These are phyloP conservation scores for Cyprinodon brontotheroides DNA, from an alignment of 2,113 vertebrate genomes.

Conservation along the genomic window DNA sequence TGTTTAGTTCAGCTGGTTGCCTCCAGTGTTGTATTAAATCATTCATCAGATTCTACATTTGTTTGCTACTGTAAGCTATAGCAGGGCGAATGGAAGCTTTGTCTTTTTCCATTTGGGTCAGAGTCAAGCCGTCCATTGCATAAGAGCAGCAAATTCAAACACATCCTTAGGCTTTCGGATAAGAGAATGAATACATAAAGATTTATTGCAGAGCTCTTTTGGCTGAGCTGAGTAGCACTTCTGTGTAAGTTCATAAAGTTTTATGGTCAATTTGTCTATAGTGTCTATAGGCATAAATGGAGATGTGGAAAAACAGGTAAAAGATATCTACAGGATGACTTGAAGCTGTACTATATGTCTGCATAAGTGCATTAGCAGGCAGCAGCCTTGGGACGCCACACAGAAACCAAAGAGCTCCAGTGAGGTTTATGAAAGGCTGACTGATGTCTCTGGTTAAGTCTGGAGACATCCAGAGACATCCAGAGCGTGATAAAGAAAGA, in stretches of 20 bases:
- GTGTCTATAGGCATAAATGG: not conserved
- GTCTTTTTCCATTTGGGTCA: slow-evolving; percentile 68
- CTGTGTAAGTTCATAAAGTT: not conserved
- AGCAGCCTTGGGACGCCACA: slow-evolving; percentile 16
- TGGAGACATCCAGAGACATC: not conserved
- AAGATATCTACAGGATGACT: slow-evolving; percentile 12
- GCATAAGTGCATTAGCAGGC: slow-evolving; percentile 54
- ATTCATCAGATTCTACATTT: slow-evolving; percentile 59
- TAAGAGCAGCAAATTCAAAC: slow-evolving; percentile 26
- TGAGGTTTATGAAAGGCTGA: slow-evolving; percentile 8
- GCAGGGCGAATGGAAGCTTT: slow-evolving; percentile 42
- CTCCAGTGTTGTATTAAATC: slow-evolving; percentile 43
- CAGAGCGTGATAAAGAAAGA: not conserved
- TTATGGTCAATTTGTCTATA: not conserved
- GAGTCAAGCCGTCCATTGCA: slow-evolving; percentile 26
- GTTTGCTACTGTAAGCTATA: slow-evolving; percentile 27
- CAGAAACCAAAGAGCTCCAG: not conserved
- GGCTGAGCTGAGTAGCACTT: not conserved
- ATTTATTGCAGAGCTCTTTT: slow-evolving; percentile 20
- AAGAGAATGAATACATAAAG: slow-evolving; percentile 2
- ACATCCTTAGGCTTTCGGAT: not conserved
- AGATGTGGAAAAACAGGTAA: not conserved
- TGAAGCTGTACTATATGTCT: not conserved
- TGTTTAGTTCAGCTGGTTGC: slow-evolving; percentile 29
- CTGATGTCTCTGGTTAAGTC: not conserved